These are phyloP conservation scores for Orthochromis indermauri DNA, from an alignment of 2,113 vertebrate genomes.

Conservation along the genomic window DNA sequence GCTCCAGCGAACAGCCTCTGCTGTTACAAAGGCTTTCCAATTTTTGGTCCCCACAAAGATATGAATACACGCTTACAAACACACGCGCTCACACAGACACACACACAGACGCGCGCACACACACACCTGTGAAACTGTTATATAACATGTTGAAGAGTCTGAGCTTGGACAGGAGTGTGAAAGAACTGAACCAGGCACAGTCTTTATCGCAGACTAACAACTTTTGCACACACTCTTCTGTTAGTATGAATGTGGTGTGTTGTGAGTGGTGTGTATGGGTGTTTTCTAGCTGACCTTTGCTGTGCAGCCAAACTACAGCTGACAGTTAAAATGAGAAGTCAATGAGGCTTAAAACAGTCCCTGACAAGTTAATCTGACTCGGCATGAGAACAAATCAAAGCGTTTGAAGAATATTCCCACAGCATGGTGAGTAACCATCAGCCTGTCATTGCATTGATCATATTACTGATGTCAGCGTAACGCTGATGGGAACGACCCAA, in stretches of 20 bases:
- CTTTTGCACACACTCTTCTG: background rate
- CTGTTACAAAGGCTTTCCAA: background rate
- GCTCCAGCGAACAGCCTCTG: background rate
- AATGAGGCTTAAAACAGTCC: background rate
- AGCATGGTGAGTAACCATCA: background rate
- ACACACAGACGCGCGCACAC: background rate
- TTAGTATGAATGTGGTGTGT: background rate
- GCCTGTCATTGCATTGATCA: background rate
- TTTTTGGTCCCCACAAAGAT: background rate
- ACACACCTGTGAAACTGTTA: background rate
- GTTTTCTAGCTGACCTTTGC: background rate
- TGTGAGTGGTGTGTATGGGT: rapidly evolving
- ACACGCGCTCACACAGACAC: rapidly evolving
- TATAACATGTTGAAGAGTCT: rapidly evolving
- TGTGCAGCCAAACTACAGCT: background rate
- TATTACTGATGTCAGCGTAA: background rate
- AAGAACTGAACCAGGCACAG: background rate
- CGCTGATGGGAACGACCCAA: background rate
- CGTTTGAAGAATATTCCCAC: background rate
- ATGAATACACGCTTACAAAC: rapidly evolving
- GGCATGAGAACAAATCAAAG: rapidly evolving
- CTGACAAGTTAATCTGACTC: background rate
- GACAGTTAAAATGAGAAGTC: background rate
- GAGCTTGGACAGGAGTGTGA: background rate
- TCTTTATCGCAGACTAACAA: background rate